These are phyloP conservation scores for Caenorhabditis zanzibari DNA, from an alignment of 2,888 invertebrate genomes.

Conservation along the genomic window DNA sequence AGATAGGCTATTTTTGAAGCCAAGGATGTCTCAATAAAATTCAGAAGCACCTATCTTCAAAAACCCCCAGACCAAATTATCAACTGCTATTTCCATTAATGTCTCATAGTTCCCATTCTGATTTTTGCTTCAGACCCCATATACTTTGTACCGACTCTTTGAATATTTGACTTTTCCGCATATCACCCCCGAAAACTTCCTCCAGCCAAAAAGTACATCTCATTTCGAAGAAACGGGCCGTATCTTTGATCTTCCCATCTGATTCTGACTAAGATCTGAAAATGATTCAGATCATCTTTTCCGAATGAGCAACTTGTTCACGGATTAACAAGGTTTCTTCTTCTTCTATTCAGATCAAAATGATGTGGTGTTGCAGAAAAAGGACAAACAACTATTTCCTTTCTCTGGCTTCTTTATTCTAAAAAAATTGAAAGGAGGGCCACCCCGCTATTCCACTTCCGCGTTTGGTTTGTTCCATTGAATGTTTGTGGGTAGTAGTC, in stretches of 20 bases:
- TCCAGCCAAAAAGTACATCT: not conserved
- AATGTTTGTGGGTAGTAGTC: constrained; percentile 21
- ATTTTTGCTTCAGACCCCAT: too few species aligned
- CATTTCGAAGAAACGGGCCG: not conserved
- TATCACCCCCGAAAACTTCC: not conserved
- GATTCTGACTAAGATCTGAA: not conserved
- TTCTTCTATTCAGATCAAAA: constrained; percentile 7
- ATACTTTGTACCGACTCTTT: not conserved
- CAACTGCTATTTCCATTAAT: too few species aligned
- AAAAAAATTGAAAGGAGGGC: constrained; percentile 12
- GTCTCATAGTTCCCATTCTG: too few species aligned
- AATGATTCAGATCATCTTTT: constrained; percentile 29
- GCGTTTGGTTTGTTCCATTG: constrained; percentile 26
- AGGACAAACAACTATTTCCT: constrained; percentile 26
- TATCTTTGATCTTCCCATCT: constrained; percentile 9
- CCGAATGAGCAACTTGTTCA: constrained; percentile 14
- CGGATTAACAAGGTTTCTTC: constrained; percentile 28
- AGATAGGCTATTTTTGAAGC: too few species aligned
- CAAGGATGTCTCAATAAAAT: too few species aligned
- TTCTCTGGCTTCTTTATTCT: constrained; percentile 34
- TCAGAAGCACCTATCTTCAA: too few species aligned
- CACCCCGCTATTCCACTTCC: constrained; percentile 29
- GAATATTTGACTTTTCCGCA: not conserved
- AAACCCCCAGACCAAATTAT: too few species aligned
- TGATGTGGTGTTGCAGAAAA: constrained; percentile 49